These are phyloP conservation scores for Cepaea hortensis DNA, from an alignment of 2,888 invertebrate species.

Conservation along the genomic window DNA sequence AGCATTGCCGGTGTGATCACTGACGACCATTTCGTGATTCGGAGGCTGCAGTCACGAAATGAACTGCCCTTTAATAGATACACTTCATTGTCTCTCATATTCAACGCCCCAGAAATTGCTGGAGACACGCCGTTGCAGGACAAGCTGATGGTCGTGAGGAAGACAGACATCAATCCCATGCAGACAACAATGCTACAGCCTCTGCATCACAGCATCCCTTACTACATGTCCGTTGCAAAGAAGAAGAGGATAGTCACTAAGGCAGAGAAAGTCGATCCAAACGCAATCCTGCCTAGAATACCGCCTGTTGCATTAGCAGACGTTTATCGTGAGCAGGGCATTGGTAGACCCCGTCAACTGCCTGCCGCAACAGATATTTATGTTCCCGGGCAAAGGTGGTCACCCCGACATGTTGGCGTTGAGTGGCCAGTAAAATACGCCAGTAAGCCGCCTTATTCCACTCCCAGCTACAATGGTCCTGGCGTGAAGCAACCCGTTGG, in stretches of 20 bases:
- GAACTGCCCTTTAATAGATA: constrained; percentile 14
- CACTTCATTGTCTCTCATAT: constrained; percentile 3
- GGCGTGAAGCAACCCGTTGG: constrained; percentile 37
- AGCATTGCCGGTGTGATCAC: constrained; percentile 2
- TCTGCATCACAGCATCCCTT: neutral
- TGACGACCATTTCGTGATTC: constrained; percentile 1
- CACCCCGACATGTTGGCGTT: neutral
- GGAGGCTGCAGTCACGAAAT: neutral
- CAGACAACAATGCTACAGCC: neutral
- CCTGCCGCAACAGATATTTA: neutral
- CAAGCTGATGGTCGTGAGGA: neutral
- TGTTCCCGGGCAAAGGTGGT: neutral
- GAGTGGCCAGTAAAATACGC: constrained; percentile 16
- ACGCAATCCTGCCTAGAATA: neutral
- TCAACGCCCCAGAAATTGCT: neutral
- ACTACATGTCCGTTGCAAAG: neutral
- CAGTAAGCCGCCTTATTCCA: constrained; percentile 30
- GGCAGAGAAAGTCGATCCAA: neutral
- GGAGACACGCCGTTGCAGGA: neutral
- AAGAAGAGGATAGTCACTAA: neutral
- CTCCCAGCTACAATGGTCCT: constrained; percentile 18
- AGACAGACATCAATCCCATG: constrained; percentile 3
- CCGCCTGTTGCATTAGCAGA: neutral
- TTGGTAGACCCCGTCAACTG: neutral
- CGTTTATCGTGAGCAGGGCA: no score